A percentile compares a stretch with the other conserved stretches of the same genome.
These are phyloP conservation scores for Spilosoma lubricipeda DNA, from an alignment of 2,888 invertebrate species.

Conservation along the genomic window DNA sequence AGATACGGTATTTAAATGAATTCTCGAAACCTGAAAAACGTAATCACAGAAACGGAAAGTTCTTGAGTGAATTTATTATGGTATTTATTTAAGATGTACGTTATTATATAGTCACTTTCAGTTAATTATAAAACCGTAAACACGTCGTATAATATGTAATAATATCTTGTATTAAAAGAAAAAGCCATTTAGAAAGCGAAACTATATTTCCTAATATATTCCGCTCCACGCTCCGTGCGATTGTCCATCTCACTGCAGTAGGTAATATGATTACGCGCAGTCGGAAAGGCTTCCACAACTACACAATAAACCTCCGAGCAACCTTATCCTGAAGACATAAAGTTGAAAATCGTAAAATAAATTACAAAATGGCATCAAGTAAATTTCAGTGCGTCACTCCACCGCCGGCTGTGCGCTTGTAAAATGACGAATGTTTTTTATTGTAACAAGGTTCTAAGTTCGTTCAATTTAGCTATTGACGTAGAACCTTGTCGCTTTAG, in stretches of 20 bases:
- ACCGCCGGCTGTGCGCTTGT: slow-evolving; percentile 45
- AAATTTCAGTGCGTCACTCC: slow-evolving; percentile 55
- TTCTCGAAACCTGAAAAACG: slow-evolving; percentile 7
- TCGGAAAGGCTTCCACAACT: slow-evolving; percentile 58
- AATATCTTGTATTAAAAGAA: slow-evolving; percentile 29
- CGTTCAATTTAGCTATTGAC: slow-evolving; percentile 47
- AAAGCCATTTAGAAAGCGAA: slow-evolving; percentile 48
- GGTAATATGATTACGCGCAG: slow-evolving; percentile 65
- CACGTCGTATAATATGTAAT: slow-evolving; percentile 4
- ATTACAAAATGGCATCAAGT: slow-evolving; percentile 46
- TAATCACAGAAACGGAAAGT: background rate
- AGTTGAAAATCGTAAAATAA: slow-evolving; percentile 48
- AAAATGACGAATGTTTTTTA: slow-evolving; percentile 61
- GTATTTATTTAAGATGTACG: background rate
- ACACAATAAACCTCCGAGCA: slow-evolving; percentile 29
- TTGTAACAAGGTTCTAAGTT: slow-evolving; percentile 64
- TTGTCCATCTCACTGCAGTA: slow-evolving; percentile 49
- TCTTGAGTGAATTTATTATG: background rate
- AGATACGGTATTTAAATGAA: background rate
- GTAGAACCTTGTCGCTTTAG: slow-evolving; percentile 63
- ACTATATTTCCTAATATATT: slow-evolving; percentile 50
- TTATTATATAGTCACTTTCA: slow-evolving; percentile 6
- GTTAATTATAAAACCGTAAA: slow-evolving; percentile 18
- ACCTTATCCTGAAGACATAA: slow-evolving; percentile 44
- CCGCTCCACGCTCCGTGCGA: slow-evolving; percentile 46